Base-by-base conservation (phyloP, 1,140 invertebrate genomes). In the Epicauta chinensis region DNA sequence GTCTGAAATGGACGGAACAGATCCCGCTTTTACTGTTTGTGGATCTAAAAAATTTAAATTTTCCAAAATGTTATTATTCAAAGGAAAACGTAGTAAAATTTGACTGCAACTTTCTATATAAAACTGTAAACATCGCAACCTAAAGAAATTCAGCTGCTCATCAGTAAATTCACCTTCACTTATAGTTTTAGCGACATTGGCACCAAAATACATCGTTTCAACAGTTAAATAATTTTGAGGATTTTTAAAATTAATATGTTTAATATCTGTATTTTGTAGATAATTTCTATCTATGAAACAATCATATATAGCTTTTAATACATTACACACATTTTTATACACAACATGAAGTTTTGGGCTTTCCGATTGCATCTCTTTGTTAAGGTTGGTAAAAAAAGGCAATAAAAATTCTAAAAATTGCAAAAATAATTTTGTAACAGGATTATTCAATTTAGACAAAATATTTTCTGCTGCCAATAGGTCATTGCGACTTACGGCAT, bases 291-390 rank as follows among this genome's bases (percentile, higher is more conserved):
- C 15, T 3, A 54, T 17, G 23, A 54, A 54, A 36, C 34, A 48
- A 40, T 54, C 44, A 6, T 10, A 49, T 5, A 49, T 14, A 10
- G 16, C 31, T 41, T 30, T 41, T 2, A 40, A 16, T 10, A 13
- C 31, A 9, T 7, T 50, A 2, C 3, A 6, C 4, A 50, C 17
- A 4, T 40, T 39, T 39, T 50, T 32, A 34, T 40, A 40, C 2
- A 50, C 1, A 1, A 39, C 13, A 50, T 55, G 30, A 11, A 67
- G 16, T 59, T 65, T 61, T 13, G 63, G 59, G 12, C 13, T 57
- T 49, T 65, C 61, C n/a, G 62, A 56, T 58, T 67, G 65, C 63
- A 67, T 67, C 61, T 65, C 60, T 63, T 61, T 63, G 40, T 67
- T 65, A 0, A 65, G 13, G 37, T 63, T 59, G 34, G 37, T 53